A percentile compares a stretch with the other conserved stretches of the same genome.
phyloP scores from a whole-genome alignment of 2,888 invertebrate species.

The Diplolepis rosae region DNA sequence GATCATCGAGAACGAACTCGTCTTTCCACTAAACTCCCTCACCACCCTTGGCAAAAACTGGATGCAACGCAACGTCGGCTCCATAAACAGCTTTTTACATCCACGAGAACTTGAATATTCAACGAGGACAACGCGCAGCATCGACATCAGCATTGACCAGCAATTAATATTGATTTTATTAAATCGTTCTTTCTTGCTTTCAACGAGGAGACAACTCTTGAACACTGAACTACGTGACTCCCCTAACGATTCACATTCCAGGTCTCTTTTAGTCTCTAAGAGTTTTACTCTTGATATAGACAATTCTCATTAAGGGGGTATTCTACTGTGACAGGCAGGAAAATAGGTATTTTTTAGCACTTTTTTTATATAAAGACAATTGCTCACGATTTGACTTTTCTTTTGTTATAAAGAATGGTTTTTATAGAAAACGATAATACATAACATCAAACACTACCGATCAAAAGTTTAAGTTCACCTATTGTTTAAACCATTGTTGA shows the following conservation, averaged over 20 bases:
- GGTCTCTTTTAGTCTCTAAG: background rate
- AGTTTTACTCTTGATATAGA: background rate
- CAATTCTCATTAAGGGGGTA: background rate
- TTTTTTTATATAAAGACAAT: too few species aligned
- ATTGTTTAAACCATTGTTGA: too few species aligned
- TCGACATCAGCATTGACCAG: conserved; percentile 55
- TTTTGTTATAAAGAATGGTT: too few species aligned
- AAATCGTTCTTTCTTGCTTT: conserved; percentile 61
- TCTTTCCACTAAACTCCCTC: conserved; percentile 30
- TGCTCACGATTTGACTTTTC: too few species aligned
- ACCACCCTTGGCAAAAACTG: conserved; percentile 58
- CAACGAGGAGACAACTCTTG: conserved; percentile 29
- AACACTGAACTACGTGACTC: background rate
- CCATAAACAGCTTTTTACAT: conserved; percentile 70
- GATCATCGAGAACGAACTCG: conserved; percentile 53
- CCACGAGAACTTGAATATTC: conserved; percentile 66
- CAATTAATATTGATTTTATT: conserved; percentile 73
- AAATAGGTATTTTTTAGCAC: too few species aligned
- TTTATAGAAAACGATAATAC: too few species aligned
- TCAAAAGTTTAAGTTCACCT: too few species aligned
- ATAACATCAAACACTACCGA: too few species aligned
- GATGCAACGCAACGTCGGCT: conserved; percentile 58
- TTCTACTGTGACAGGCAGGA: too few species aligned
- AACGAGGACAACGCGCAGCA: conserved; percentile 55
- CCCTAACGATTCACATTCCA: conserved; percentile 18